Evolutionary conservation across 2,888 invertebrate species (phyloP).

Genomic region (Lasioglossum villosulum): DNA sequence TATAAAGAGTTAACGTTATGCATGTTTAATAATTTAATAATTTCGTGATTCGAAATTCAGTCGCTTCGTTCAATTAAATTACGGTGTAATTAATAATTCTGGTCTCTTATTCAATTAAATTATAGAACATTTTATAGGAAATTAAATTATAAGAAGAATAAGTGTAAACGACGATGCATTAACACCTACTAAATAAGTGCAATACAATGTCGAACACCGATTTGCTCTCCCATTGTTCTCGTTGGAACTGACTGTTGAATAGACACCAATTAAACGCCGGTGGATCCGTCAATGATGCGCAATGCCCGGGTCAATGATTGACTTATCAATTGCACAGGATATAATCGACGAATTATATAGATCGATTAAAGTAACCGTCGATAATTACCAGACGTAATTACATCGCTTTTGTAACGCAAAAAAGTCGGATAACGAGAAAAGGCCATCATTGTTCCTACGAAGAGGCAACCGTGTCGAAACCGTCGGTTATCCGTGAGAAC

Average conservation of each 20-base stretch:
- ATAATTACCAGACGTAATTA: constrained; percentile 39
- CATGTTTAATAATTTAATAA: background rate
- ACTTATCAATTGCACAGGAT: constrained; percentile 1
- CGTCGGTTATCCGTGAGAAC: constrained; percentile 61
- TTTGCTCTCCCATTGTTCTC: background rate
- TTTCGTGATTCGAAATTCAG: no score
- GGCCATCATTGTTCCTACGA: constrained; percentile 47
- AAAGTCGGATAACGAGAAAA: constrained; percentile 46
- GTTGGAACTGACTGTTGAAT: background rate
- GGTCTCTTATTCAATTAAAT: no score
- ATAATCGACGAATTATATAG: constrained; percentile 12
- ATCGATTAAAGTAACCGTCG: constrained; percentile 28
- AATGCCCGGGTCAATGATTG: background rate
- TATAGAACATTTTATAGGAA: no score
- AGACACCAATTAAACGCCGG: background rate
- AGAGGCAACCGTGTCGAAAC: constrained; percentile 55
- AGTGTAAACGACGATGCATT: background rate
- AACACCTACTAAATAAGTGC: background rate
- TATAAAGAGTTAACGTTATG: background rate
- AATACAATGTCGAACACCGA: background rate
- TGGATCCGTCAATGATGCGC: background rate
- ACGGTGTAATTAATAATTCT: no score
- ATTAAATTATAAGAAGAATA: no score
- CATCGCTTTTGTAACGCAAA: constrained; percentile 37
- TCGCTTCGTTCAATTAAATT: no score